Evolutionary conservation across 35 echinoderm and acorn worm genomes (phyloP).

Genomic region (Lytechinus variegatus): DNA sequence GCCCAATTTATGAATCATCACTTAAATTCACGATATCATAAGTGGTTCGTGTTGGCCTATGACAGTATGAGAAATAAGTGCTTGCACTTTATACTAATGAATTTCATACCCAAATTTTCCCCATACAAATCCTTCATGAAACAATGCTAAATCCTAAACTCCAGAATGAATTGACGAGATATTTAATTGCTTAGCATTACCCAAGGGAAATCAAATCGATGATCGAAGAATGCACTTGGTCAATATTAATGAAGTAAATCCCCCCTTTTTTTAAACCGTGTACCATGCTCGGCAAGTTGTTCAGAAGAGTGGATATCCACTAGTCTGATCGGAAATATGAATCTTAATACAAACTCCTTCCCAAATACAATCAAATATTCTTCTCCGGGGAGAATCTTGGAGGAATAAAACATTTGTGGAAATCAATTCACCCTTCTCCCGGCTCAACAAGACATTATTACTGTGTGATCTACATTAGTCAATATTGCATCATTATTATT

Average conservation of each 20-base stretch:
- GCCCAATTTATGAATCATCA: too few species aligned
- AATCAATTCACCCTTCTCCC: neutral
- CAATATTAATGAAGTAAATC: neutral
- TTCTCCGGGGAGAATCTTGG: neutral
- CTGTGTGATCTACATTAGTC: neutral
- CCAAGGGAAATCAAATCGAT: neutral
- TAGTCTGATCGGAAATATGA: neutral
- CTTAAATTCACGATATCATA: too few species aligned
- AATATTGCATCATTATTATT: neutral
- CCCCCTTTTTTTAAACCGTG: neutral
- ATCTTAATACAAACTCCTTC: neutral
- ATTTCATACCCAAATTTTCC: too few species aligned
- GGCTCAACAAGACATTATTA: neutral
- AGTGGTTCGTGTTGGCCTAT: too few species aligned
- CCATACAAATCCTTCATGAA: neutral
- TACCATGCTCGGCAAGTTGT: neutral
- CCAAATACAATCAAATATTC: neutral
- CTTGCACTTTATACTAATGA: too few species aligned
- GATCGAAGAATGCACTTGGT: neutral
- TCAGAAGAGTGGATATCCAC: neutral
- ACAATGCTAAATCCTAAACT: neutral
- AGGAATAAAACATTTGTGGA: neutral
- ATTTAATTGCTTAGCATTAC: neutral
- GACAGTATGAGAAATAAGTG: too few species aligned
- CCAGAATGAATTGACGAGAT: neutral